Evolutionary conservation across 2,113 vertebrate species (phyloP), one percentile per base, ranked within the genome.

Genomic region (Sterna hirundo): DNA sequence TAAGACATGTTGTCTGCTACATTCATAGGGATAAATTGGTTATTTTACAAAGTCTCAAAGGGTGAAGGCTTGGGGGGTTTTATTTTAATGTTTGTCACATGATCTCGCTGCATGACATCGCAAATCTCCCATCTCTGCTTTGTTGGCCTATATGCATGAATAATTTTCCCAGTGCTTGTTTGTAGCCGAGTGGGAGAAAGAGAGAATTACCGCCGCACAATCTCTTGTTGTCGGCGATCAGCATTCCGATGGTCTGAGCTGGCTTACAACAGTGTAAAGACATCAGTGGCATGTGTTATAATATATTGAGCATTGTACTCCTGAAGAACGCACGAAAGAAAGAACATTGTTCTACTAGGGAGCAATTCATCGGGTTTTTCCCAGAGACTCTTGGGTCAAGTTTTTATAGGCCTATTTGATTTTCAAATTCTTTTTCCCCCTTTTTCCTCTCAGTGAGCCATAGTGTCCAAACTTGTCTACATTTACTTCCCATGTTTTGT

Each of bases 351-450:
- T 98, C 98, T 98, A 99, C 99, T 97, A 99, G 98, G 98, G 97
- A 98, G 98, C 98, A 97, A 99, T 99, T 99, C 99, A 99, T 98
- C 96, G 97, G 98, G 97, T 99, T 99, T 99, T 99, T 99, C 99
- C 99, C 99, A 99, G 99, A 99, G 99, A 98, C 99, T 99, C 98
- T 98, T 97, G 98, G 99, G 99, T 99, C 99, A 99, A 99, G 99
- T 99, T 99, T 99, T 99, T 98, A 99, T 98, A 98, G 99, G 97
- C 98, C 98, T 99, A 98, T 99, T 99, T 99, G 99, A 98, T 99
- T 99, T 99, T 98, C 98, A 99, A 99, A 99, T 98, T 98, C 99
- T 98, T 98, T 98, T 98, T 72, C 96, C 97, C 97, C 97, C 98
- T 98, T 98, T 98, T 98, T 98, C 98, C 98, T 97, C 97, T 98